These are phyloP conservation scores for Gandaritis pyraliata DNA, from an alignment of 2,888 invertebrate genomes.

Conservation along the genomic window DNA sequence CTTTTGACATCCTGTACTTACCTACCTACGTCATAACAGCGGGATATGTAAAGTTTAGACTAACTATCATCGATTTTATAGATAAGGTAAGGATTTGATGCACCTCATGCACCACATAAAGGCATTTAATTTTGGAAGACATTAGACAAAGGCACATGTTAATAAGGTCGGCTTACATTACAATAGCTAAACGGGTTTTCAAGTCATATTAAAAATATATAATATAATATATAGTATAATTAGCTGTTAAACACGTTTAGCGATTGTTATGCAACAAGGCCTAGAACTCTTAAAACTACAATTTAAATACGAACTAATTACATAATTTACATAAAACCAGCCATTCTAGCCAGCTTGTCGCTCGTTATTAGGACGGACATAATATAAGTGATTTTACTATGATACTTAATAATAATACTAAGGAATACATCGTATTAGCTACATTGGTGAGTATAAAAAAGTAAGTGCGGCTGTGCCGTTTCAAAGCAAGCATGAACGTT, in stretches of 20 bases:
- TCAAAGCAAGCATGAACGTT: neutral
- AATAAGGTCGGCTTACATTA: no score
- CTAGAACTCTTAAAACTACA: neutral
- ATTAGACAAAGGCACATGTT: neutral
- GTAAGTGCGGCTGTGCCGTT: conserved; percentile 12
- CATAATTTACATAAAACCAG: conserved; percentile 27
- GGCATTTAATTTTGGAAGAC: conserved; percentile 19
- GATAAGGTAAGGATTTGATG: no score
- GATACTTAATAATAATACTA: conserved; percentile 22
- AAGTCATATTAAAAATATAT: no score
- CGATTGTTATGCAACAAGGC: no score
- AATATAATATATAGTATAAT: no score
- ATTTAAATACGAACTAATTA: conserved; percentile 11
- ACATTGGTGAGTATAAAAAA: neutral
- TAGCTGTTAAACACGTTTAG: no score
- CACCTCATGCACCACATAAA: neutral
- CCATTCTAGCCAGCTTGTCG: conserved; percentile 52
- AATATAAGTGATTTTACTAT: conserved; percentile 22
- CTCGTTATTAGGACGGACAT: conserved; percentile 72
- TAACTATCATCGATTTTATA: no score
- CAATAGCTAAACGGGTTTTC: no score
- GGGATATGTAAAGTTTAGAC: no score
- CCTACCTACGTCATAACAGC: no score
- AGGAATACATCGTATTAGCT: conserved; percentile 13
- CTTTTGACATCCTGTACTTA: no score